A percentile compares a stretch with the other conserved stretches of the same genome.
phyloP scores from a whole-genome alignment of 2,113 vertebrate species.

The Colaptes auratus region DNA sequence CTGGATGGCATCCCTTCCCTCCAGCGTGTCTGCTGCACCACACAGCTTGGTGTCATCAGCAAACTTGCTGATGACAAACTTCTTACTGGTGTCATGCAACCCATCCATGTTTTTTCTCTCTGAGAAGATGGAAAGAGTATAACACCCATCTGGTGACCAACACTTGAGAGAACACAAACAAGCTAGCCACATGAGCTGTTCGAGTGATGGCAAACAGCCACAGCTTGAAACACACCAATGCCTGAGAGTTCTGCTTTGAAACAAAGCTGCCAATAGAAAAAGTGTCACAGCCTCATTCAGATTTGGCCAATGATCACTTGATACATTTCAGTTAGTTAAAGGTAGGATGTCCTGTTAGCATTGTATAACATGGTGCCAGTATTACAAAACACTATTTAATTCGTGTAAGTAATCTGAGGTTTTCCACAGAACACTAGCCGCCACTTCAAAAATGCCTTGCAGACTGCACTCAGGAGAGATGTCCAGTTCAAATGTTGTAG shows the following conservation, averaged over 20 bases:
- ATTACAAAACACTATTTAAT: conserved; percentile 2
- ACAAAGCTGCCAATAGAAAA: neutral
- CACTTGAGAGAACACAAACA: neutral
- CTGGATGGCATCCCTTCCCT: too few relatives aligned
- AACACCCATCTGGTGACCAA: neutral
- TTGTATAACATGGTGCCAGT: neutral
- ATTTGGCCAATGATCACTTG: neutral
- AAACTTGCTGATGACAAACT: too few relatives aligned
- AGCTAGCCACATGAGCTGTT: neutral
- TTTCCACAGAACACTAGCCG: conserved; percentile 18
- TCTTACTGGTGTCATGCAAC: neutral
- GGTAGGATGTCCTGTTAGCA: neutral
- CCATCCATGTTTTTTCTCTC: neutral
- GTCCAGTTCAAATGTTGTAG: conserved; percentile 8
- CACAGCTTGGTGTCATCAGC: too few relatives aligned
- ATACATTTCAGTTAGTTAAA: neutral
- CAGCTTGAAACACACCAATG: neutral
- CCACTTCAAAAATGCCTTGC: conserved; percentile 3
- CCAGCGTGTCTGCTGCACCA: too few relatives aligned
- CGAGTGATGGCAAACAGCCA: neutral
- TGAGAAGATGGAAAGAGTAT: neutral
- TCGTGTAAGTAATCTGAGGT: conserved; percentile 2
- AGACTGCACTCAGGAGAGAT: neutral
- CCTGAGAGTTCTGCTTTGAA: neutral
- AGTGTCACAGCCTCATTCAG: neutral